Evolutionary conservation across 1,140 invertebrate species (phyloP).

Genomic region (Trypoxylus dichotomus): DNA sequence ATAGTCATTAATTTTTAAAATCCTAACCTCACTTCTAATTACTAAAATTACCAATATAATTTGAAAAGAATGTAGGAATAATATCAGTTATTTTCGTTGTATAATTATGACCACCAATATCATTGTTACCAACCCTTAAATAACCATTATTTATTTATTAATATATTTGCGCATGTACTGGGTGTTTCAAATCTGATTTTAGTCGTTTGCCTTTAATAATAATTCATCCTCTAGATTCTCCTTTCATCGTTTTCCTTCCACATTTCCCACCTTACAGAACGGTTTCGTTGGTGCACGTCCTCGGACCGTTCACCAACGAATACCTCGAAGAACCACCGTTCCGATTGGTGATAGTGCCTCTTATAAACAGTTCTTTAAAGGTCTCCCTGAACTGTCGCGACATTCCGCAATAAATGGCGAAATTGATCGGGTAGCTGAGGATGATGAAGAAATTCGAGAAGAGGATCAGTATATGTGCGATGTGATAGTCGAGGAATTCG

Average conservation of each 20-base stretch:
- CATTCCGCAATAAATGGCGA: slow-evolving; percentile 96
- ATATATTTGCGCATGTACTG: too few species aligned
- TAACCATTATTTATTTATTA: too few species aligned
- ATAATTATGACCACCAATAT: too few species aligned
- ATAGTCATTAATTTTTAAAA: too few species aligned
- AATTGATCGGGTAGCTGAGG: slow-evolving; percentile 90
- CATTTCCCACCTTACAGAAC: slow-evolving; percentile 63
- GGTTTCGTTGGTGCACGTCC: slow-evolving; percentile 80
- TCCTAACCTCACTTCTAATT: too few species aligned
- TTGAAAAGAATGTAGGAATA: too few species aligned
- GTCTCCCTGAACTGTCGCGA: slow-evolving; percentile 90
- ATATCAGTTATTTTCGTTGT: too few species aligned
- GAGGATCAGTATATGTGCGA: slow-evolving; percentile 81
- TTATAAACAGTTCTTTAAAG: slow-evolving; percentile 85
- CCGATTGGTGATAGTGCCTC: slow-evolving; percentile 60
- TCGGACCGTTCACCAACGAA: slow-evolving; percentile 76
- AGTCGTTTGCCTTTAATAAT: too few species aligned
- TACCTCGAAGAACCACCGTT: slow-evolving; percentile 73
- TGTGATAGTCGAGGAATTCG: slow-evolving; percentile 75
- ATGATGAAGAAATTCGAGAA: slow-evolving; percentile 91
- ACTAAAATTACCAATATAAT: too few species aligned
- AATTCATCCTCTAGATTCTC: neutral
- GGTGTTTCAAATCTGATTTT: too few species aligned
- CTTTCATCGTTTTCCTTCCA: neutral
- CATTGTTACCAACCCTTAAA: too few species aligned